phyloP scores from a whole-genome alignment of 2,113 vertebrate species.

The Erythrocebus patas region DNA sequence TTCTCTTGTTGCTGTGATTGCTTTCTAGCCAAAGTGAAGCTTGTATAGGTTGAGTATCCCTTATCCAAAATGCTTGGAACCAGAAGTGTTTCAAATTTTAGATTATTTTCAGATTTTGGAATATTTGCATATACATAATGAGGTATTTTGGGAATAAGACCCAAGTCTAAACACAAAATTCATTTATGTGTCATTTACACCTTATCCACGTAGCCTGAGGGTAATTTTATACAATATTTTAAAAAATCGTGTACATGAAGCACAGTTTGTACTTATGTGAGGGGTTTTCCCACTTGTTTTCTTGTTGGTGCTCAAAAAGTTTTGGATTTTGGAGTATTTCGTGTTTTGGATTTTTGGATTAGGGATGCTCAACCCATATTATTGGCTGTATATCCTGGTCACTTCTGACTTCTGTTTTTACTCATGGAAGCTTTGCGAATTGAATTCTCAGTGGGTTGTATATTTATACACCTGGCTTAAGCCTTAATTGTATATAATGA shows the following conservation, averaged over 20 bases:
- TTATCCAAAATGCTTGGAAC: background rate
- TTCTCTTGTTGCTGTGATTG: conserved; percentile 40
- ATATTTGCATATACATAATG: background rate
- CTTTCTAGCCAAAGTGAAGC: conserved; percentile 73
- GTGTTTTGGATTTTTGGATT: background rate
- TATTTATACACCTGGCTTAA: conserved; percentile 70
- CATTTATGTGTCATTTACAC: background rate
- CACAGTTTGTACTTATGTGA: background rate
- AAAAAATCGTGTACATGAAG: background rate
- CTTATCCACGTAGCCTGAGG: background rate
- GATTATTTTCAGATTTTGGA: background rate
- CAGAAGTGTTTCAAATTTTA: background rate
- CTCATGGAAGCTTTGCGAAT: conserved; percentile 53
- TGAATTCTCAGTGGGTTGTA: conserved; percentile 58
- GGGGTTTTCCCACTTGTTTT: background rate
- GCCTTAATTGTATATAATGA: conserved; percentile 83
- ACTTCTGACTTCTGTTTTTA: conserved; percentile 27
- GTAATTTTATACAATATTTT: background rate
- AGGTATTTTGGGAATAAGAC: background rate
- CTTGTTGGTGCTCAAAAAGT: background rate
- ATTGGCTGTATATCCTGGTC: background rate
- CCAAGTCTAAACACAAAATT: background rate
- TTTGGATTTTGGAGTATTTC: background rate
- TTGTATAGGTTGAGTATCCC: background rate
- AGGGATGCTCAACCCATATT: background rate